Base-by-base conservation (phyloP, 2,113 vertebrate genomes). In the Brachypteracias leptosomus region DNA sequence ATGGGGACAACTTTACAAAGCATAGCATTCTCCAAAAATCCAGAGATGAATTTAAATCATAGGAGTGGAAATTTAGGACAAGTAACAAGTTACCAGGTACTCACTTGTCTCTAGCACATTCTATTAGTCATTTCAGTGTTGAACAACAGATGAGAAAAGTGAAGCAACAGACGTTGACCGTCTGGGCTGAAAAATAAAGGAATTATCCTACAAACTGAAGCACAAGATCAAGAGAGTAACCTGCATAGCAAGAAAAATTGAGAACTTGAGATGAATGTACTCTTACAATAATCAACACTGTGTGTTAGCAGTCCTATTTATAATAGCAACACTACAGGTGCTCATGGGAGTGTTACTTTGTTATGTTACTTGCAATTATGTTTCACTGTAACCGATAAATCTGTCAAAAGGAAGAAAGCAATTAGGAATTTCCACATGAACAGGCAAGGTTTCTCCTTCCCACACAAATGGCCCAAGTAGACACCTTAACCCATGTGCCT, bases 341-440 rank as follows among this genome's bases (percentile, higher is more conserved):
- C 70, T 90, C 70, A 33, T 3, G 40, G 80, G 75, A 83, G 40
- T 46, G 76, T 81, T 89, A 63, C 79, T 96, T 94, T 86, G 52
- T 86, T 87, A 51, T 47, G 57, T 75, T 95, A 83, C 78, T 91
- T 76, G 78, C 92, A 93, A 92, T 96, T 92, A 90, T 51, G 42
- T 86, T 92, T 89, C 9, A 3, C 51, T 88, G 57, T 72, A 84
- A 97, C 61, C 55, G 63, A 84, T 72, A 84, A 92, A 94, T 90
- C 93, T 92, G 88, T 93, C 92, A 94, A 96, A 96, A 96, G 1
- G 12, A 96, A 93, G 90, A 61, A 92, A 87, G 85, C 79, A 96
- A 96, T 93, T 96, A 92, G 90, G 88, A 84, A 81, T 96, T 96
- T 94, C 88, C 76, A 68, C 80, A 62, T n/a, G 73, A 96, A 68